Base-by-base conservation (phyloP, 2,113 vertebrate species). In the Poeciliopsis prolifica region DNA sequence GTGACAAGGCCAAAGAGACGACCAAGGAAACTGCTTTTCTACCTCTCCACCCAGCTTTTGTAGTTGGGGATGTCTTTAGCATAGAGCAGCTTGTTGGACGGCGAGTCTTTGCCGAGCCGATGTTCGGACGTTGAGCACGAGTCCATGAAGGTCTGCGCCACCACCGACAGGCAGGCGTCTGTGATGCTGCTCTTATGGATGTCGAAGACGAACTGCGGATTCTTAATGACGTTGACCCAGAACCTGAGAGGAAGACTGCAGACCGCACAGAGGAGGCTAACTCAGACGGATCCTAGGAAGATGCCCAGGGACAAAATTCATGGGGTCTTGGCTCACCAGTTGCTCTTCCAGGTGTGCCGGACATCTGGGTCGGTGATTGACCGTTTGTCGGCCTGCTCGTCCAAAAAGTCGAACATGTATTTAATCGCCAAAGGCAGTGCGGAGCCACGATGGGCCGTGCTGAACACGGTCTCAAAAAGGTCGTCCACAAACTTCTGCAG, bases 211-310 rank as follows among this genome's bases (percentile, higher is more conserved):
- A 97, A 97, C 94, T 97, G 96, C 0, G 96, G 96, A 79, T 97
- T 97, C 93, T 97, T 97, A 58, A 97, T 97, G 80, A 97, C 96
- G 5, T 97, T 97, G 80, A 97, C 96, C 96, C 96, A 97, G 92
- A 97, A 97, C 83, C 96, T 93, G 83, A 97, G 93, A 61, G 96
- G 96, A 72, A 96, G 93, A 86, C 96, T 97, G 86, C 3, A n/a
- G 12, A 44, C 33, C 30, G 22, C 40, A 74, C 4, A 61, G 19
- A 65, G 1, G 51, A 2, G 11, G 17, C 6, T 30, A 9, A 14
- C 9, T 29, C 19, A 24, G 22, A n/a, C 10, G 10, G 37, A 0
- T 42, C 65, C 37, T 28, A 8, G 10, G 3, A 66, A 11, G 6
- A 2, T 10, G 14, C 7, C 1, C 65, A 12, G 6, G 44, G n/a